Base-by-base conservation (phyloP, 2,888 invertebrate species). In the Xanthorhoe spadicearia region DNA sequence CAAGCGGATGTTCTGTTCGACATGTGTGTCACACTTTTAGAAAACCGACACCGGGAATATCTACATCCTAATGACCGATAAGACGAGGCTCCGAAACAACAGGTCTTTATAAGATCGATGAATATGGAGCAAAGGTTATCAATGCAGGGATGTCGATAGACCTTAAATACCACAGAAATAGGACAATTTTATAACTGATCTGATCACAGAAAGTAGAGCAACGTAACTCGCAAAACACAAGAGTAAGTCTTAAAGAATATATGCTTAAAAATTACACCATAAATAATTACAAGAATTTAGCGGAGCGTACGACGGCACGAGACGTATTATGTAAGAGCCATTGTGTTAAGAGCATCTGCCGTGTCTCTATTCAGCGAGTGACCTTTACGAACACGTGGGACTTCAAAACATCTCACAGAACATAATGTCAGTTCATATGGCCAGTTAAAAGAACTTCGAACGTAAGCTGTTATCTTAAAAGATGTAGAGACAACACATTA, bases 351-450 rank as follows among this genome's bases (percentile, higher is more conserved):
- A 79, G 83, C 92, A 92, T 88, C 89, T 92, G 91, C 85, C 82
- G 77, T 72, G 74, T 78, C 72, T 78, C 72, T 86, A 89, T 90
- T 89, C 87, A 86, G 71, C 75, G 75, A 76, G 71, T 87, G 88
- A 90, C 88, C 91, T 91, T 88, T 89, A 79, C 74, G 72, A 81
- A 83, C 88, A 87, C 85, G 87, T 86, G 86, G 83, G 75, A 75
- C 84, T 82, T 80, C 82, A 76, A 82, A 85, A 85, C 70, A 74
- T 76, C 57, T 72, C 68, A 49, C 66, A 57, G 63, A 60, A 38
- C 54, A 53, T 7, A n/a, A 35, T 18, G 18, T 1, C 35, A 61
- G 17, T 19, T 15, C 8, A 5, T n/a, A 28, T 38, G 38, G 51
- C 15, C 13, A 43, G 13, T 13, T 3, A 43, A 2, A 43, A 43